Base-by-base conservation (phyloP, 1,140 invertebrate species). In the Yoshiicerus persimilis region DNA sequence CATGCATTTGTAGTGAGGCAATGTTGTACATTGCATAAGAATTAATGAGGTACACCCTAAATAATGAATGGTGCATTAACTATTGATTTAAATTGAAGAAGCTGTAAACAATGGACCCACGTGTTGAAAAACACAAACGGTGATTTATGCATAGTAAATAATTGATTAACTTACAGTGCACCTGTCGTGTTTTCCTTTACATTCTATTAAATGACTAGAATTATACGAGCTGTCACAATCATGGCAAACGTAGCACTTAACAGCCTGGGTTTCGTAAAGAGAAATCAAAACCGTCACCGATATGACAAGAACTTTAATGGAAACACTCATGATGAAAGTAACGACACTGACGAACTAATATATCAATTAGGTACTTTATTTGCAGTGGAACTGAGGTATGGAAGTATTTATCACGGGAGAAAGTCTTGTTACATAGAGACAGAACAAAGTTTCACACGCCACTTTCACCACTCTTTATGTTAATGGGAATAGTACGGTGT, bases 111-210 rank as follows among this genome's bases (percentile, higher is more conserved):
- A 16, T 20, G 47, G 41, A 56, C 5, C 5, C 16, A 4, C 20
- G n/a, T 20, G 4, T 16, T n/a, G 4, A 16, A 10, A 10, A 10
- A 4, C 0, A 27, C 9, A 66, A 32, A 32, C 11, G 25, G 0
- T 70, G 47, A 32, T 13, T 32, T 56, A 47, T n/a, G n/a, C 16
- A 56, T 16, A 56, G n/a, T 2, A 32, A 56, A 84, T 38, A 13
- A 30, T 27, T 11, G 34, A 86, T n/a, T 70, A 27, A 89, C 90
- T 88, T 88, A 90, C 90, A 36, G 88, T 89, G 80, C 90, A 90
- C 41, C 84, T 89, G 38, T 87, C 70, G 32, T 88, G 86, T 30
- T 70, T 87, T 16, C 20, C 16, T 56, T 64, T 32, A 41, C 90
- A 89, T 20, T 88, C 86, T 3, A 47, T 64, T 20, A 86, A 34